Conservation (phyloP, 2,797 vertebrate species). For the Gorsachius magnificus region DNA sequence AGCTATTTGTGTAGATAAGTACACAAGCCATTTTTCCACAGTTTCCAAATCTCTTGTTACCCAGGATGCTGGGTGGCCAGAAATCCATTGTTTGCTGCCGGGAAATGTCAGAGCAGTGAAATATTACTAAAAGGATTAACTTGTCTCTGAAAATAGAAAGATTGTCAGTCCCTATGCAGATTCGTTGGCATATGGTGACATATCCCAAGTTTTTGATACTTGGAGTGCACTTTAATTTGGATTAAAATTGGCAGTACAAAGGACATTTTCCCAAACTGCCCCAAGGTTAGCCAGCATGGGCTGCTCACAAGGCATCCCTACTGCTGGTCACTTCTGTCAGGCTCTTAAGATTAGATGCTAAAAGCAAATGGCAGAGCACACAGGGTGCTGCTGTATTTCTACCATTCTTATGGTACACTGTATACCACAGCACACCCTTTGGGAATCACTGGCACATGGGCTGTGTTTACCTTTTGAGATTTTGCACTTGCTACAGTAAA, state of each 20-base stretch:
- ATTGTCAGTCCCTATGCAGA: not conserved
- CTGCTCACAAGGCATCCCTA: not conserved
- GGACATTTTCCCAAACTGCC: not conserved
- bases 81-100: not conserved
- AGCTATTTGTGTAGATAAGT: not conserved
- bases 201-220: not conserved
- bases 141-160: not conserved
- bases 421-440: not conserved
- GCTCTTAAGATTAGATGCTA: not conserved
- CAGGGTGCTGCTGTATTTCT: not conserved
- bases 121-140: not conserved
- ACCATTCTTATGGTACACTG: not conserved
- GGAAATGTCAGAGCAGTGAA: not conserved
- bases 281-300: not conserved
- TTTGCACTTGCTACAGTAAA: not conserved
- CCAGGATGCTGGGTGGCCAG: not conserved
- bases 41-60: not conserved
- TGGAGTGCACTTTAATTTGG: not conserved
- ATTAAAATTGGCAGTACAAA: not conserved
- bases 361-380: not conserved
- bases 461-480: not conserved
- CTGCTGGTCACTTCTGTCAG: not conserved
- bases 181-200: not conserved
- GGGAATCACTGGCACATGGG: not conserved
- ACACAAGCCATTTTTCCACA: not conserved